Evolutionary conservation across 2,888 invertebrate species (phyloP).

Genomic region (Venusia cambrica): DNA sequence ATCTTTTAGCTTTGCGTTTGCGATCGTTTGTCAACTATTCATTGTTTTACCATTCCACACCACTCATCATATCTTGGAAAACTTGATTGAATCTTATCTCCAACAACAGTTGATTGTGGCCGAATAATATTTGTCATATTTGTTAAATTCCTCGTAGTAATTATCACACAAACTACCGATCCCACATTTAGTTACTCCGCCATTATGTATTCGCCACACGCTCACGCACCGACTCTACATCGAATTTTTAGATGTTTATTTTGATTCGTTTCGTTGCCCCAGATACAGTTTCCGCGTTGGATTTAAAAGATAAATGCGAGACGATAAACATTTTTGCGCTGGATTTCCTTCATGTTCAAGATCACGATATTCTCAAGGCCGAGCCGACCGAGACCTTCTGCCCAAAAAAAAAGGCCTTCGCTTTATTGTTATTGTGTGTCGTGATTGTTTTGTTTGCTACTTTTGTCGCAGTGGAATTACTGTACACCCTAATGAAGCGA

Average conservation of each 20-base stretch:
- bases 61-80: too few relatives aligned
- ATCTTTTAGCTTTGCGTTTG: too few relatives aligned
- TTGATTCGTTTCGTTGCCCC: slow-evolving; percentile 23
- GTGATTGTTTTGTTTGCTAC: not conserved
- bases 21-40: too few relatives aligned
- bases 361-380: slow-evolving; percentile 24
- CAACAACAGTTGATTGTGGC: not conserved
- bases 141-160: slow-evolving; percentile 5
- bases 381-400: slow-evolving; percentile 17
- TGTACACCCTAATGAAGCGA: slow-evolving; percentile 5
- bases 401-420: slow-evolving; percentile 3
- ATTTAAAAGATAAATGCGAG: slow-evolving; percentile 21
- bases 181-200: slow-evolving; percentile 1
- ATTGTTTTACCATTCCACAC: too few relatives aligned
- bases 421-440: not conserved
- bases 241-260: slow-evolving; percentile 16
- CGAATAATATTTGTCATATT: not conserved
- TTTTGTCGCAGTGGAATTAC: slow-evolving; percentile 5
- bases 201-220: slow-evolving; percentile 4
- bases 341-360: slow-evolving; percentile 26
- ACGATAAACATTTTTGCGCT: slow-evolving; percentile 18
- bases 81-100: too few relatives aligned
- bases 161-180: too few relatives aligned
- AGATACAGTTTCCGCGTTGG: slow-evolving; percentile 20
- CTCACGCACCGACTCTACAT: slow-evolving; percentile 5